phyloP scores from a whole-genome alignment of 1,140 invertebrate species.

The Papilio dardanus region DNA sequence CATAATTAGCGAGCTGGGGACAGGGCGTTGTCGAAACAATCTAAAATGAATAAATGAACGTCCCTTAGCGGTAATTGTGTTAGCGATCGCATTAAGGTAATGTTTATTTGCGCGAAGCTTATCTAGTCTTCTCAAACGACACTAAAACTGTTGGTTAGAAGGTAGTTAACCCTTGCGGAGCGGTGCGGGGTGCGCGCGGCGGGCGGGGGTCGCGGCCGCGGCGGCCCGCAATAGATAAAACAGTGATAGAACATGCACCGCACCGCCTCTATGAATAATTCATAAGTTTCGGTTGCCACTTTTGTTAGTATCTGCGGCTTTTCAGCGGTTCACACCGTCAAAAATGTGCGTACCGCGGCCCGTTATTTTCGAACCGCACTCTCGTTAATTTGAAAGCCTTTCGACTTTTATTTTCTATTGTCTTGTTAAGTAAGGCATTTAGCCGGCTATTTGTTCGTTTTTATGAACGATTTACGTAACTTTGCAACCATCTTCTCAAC shows the following conservation, averaged over 20 bases:
- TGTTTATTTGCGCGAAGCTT: conserved; percentile 78
- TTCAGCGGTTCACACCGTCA: conserved; percentile 78
- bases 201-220: conserved; percentile 58
- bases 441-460: conserved; percentile 18
- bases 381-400: conserved; percentile 58
- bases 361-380: conserved; percentile 72
- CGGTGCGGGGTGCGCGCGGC: conserved; percentile 51
- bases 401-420: conserved; percentile 28
- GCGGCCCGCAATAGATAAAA: conserved; percentile 80
- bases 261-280: conserved; percentile 79
- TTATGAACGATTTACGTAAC: conserved; percentile 26
- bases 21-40: conserved; percentile 43
- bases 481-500: conserved; percentile 18
- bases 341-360: conserved; percentile 74
- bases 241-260: conserved; percentile 82
- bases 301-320: conserved; percentile 80
- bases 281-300: conserved; percentile 82
- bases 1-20: conserved; percentile 46
- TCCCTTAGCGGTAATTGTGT: conserved; percentile 63
- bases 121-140: conserved; percentile 79
- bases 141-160: conserved; percentile 79
- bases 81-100: conserved; percentile 73
- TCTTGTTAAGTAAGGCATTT: conserved; percentile 35
- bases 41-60: conserved; percentile 59
- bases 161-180: conserved; percentile 79